Evolutionary conservation across 64 coral and sea anemone genomes (phyloP).

Genomic region (Acropora yongei): DNA sequence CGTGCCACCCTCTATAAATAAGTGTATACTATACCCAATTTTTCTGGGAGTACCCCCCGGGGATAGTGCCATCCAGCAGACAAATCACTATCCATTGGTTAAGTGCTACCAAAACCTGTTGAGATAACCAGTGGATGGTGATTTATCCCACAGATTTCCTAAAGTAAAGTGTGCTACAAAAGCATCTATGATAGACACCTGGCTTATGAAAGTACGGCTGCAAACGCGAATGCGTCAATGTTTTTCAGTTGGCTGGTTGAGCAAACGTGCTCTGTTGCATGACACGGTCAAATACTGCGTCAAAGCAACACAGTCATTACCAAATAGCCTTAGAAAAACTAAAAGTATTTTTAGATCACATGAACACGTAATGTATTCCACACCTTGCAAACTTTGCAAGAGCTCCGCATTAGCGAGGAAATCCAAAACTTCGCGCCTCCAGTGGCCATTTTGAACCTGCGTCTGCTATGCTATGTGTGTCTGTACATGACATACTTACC

Average conservation of each 20-base stretch:
- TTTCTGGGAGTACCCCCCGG: too few species aligned
- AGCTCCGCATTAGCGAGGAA: constrained; percentile 29
- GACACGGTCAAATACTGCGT: neutral
- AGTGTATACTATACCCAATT: too few species aligned
- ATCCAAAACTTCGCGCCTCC: constrained; percentile 35
- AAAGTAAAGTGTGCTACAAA: neutral
- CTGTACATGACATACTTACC: too few species aligned
- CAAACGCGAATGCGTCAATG: neutral
- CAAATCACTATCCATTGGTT: too few species aligned
- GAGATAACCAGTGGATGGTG: neutral
- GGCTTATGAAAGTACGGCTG: neutral
- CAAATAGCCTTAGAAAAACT: neutral
- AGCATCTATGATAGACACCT: neutral
- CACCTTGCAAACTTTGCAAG: constrained; percentile 51
- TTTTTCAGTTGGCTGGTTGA: too few species aligned
- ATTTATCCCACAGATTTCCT: neutral
- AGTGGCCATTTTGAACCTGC: neutral
- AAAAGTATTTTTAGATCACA: neutral
- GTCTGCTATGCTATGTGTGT: neutral
- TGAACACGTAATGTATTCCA: neutral
- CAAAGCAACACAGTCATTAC: too few species aligned
- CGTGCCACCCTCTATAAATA: too few species aligned
- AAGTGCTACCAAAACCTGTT: too few species aligned
- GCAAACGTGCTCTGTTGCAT: neutral
- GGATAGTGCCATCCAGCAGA: too few species aligned